Evolutionary conservation across 2,797 vertebrate species (phyloP).

Genomic region (Lithobates pipiens): DNA sequence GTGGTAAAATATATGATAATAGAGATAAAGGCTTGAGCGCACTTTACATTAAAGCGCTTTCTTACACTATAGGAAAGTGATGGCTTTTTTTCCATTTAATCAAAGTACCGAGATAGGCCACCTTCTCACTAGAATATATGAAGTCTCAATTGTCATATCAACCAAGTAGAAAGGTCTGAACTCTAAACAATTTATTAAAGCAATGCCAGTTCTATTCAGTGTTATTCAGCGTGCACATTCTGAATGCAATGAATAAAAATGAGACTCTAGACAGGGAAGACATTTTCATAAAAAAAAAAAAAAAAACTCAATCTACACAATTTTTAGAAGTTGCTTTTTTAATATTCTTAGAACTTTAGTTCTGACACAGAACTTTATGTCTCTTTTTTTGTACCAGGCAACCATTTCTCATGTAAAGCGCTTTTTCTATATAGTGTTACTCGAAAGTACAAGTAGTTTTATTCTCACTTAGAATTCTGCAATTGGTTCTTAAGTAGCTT

Average conservation of each 20-base stretch:
- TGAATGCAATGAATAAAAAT: constrained; percentile 51
- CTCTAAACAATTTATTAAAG: constrained; percentile 37
- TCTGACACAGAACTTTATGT: background rate
- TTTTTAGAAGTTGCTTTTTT: constrained; percentile 23
- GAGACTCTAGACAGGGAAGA: constrained; percentile 24
- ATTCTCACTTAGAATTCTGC: constrained; percentile 4
- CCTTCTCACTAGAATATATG: constrained; percentile 26
- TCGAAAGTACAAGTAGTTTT: constrained; percentile 18
- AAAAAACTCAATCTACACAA: constrained; percentile 5
- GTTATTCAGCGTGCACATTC: constrained; percentile 11
- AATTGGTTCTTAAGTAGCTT: background rate
- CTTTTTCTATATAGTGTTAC: background rate
- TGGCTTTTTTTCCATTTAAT: constrained; percentile 10
- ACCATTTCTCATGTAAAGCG: constrained; percentile 33
- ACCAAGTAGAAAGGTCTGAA: background rate
- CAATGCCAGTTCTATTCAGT: constrained; percentile 4
- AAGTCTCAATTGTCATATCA: constrained; percentile 35
- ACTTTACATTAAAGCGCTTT: background rate
- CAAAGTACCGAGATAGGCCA: constrained; percentile 11
- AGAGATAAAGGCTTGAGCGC: background rate
- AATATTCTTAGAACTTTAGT: background rate
- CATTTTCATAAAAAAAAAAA: constrained; percentile 43
- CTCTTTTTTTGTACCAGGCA: background rate
- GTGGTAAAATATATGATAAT: constrained; percentile 22
- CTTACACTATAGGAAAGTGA: background rate